Conservation (phyloP, 92 coral and sea anemone genomes). For the Montipora capitata region DNA sequence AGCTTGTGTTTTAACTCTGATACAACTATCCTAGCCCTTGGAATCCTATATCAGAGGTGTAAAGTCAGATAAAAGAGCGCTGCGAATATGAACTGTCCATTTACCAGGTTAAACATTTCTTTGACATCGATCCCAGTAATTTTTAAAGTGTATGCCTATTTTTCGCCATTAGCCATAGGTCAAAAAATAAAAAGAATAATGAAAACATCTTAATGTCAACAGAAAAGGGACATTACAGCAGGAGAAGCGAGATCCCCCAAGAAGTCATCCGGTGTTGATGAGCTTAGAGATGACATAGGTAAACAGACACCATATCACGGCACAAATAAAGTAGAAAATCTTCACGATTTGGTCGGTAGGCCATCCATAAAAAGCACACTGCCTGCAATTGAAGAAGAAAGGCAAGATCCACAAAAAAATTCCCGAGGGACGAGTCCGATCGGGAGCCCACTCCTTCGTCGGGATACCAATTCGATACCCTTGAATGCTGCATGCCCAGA, state of each 20-base stretch:
- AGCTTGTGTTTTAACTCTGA: no score
- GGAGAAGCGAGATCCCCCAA: background rate
- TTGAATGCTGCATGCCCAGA: background rate
- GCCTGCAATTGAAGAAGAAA: constrained; percentile 22
- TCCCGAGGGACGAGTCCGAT: constrained; percentile 52
- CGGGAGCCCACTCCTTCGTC: background rate
- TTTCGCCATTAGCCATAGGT: background rate
- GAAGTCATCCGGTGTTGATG: constrained; percentile 68
- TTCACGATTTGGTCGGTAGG: background rate
- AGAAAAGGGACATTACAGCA: constrained; percentile 23
- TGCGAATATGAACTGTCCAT: no score
- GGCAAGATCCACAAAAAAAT: background rate
- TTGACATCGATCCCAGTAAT: no score
- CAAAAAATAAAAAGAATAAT: background rate
- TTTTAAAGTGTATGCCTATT: no score
- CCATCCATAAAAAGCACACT: constrained; percentile 4
- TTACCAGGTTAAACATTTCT: no score
- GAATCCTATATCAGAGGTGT: no score
- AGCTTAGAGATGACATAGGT: constrained; percentile 43
- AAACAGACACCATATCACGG: background rate
- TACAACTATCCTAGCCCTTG: no score
- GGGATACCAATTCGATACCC: background rate
- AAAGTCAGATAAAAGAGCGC: no score
- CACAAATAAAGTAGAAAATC: background rate
- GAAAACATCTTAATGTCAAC: background rate